Evolutionary conservation across 2,888 invertebrate species (phyloP).

Genomic region (Phytoseiulus persimilis): DNA sequence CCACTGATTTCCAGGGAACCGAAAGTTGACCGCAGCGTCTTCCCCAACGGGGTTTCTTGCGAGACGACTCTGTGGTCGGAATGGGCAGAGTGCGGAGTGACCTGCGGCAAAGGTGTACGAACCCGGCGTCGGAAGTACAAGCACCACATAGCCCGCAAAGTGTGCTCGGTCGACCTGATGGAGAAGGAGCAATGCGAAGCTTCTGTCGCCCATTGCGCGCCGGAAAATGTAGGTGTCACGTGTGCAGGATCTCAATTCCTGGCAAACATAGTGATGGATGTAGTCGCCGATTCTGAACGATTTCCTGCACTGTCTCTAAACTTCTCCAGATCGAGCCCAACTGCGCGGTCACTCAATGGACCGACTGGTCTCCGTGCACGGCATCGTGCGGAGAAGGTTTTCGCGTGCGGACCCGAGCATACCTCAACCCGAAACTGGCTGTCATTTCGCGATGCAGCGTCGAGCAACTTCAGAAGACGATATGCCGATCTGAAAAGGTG

Average conservation of each 20-base stretch:
- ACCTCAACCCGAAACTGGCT: slow-evolving; percentile 58
- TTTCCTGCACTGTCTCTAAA: neutral
- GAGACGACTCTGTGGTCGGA: slow-evolving; percentile 53
- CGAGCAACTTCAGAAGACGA: slow-evolving; percentile 68
- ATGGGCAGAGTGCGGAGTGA: slow-evolving; percentile 54
- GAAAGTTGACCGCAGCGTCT: neutral
- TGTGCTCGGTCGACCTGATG: slow-evolving; percentile 48
- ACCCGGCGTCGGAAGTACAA: slow-evolving; percentile 63
- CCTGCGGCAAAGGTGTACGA: slow-evolving; percentile 54
- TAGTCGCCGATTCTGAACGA: neutral
- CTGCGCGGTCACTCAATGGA: slow-evolving; percentile 66
- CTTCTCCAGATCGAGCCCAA: slow-evolving; percentile 49
- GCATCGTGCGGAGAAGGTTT: slow-evolving; percentile 68
- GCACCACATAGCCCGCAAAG: slow-evolving; percentile 48
- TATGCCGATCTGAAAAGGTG: slow-evolving; percentile 53
- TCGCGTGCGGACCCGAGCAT: slow-evolving; percentile 63
- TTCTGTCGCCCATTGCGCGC: slow-evolving; percentile 49
- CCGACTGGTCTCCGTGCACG: slow-evolving; percentile 71
- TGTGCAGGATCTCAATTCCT: neutral
- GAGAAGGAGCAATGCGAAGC: slow-evolving; percentile 50
- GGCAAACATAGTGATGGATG: neutral
- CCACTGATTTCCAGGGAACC: neutral
- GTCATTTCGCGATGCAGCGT: slow-evolving; percentile 68
- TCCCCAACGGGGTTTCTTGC: slow-evolving; percentile 48
- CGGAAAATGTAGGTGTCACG: slow-evolving; percentile 41